Conservation (phyloP, 2,113 vertebrate species). For the Asarcornis scutulata region DNA sequence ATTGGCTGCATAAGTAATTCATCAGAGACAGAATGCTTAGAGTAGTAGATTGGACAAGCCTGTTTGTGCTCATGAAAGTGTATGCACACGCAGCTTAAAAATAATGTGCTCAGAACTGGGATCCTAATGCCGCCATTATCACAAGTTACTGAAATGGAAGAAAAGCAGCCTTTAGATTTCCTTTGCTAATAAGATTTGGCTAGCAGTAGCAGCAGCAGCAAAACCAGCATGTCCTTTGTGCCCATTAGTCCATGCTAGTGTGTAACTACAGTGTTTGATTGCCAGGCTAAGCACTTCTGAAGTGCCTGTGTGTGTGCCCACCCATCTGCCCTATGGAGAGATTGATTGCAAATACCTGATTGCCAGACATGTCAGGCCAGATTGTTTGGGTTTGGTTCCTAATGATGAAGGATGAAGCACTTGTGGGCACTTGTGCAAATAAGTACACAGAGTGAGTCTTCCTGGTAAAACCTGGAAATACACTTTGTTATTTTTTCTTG, state of each 20-base stretch:
- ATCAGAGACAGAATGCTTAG: not conserved
- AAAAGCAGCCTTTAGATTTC: not conserved
- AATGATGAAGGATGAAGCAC: not conserved
- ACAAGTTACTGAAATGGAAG: not conserved
- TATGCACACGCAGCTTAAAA: not conserved
- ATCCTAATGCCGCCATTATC: not conserved
- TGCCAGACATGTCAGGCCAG: not conserved
- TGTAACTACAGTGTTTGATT: not conserved
- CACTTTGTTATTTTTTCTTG: not conserved
- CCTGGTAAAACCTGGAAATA: not conserved
- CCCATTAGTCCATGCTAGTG: not conserved
- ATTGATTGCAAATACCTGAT: not conserved
- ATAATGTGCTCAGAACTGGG: not conserved
- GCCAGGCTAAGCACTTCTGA: not conserved
- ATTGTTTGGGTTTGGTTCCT: not conserved
- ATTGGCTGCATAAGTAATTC: constrained; percentile 43
- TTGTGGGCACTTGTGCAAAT: not conserved
- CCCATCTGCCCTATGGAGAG: not conserved
- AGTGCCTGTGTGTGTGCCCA: not conserved
- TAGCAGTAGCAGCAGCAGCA: not conserved
- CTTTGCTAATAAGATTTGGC: not conserved
- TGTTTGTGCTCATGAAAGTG: not conserved
- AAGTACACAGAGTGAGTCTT: not conserved
- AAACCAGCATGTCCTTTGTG: not conserved
- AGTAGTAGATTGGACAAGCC: not conserved